Evolutionary conservation across 2,797 vertebrate species (phyloP).

Genomic region (Scolopax rusticola): DNA sequence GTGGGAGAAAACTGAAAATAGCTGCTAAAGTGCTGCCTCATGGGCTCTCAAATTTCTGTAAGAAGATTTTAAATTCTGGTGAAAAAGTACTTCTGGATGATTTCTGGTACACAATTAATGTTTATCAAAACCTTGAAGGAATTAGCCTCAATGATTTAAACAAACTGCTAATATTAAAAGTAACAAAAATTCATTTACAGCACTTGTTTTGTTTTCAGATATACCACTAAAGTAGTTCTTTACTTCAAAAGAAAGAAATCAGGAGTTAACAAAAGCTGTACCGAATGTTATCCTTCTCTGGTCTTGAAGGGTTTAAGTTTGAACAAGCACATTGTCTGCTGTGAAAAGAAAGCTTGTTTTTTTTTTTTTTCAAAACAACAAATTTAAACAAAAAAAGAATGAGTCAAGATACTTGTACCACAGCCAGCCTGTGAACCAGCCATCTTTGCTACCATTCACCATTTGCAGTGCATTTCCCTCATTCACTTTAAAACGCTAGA

Average conservation of each 20-base stretch:
- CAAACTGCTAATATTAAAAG: neutral
- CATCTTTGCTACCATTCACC: neutral
- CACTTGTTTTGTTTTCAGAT: neutral
- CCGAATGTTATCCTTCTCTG: neutral
- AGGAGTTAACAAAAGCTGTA: neutral
- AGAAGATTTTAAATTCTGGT: neutral
- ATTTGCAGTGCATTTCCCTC: neutral
- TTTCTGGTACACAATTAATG: neutral
- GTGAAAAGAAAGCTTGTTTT: fast-evolving
- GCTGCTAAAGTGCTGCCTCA: neutral
- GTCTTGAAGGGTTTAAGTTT: neutral
- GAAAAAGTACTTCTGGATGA: neutral
- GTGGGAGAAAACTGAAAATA: neutral
- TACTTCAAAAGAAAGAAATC: neutral
- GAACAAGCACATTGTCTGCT: neutral
- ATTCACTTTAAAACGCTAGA: neutral
- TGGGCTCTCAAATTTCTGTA: neutral
- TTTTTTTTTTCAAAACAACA: neutral
- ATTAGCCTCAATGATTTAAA: neutral
- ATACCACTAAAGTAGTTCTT: neutral
- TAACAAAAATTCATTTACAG: neutral
- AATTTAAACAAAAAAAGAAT: neutral
- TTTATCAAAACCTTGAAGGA: neutral
- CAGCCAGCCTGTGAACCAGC: neutral
- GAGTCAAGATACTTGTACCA: neutral